Evolutionary conservation across 2,888 invertebrate species (phyloP), one percentile per base, ranked within the genome.

Genomic region (Marronus borbonicus): DNA sequence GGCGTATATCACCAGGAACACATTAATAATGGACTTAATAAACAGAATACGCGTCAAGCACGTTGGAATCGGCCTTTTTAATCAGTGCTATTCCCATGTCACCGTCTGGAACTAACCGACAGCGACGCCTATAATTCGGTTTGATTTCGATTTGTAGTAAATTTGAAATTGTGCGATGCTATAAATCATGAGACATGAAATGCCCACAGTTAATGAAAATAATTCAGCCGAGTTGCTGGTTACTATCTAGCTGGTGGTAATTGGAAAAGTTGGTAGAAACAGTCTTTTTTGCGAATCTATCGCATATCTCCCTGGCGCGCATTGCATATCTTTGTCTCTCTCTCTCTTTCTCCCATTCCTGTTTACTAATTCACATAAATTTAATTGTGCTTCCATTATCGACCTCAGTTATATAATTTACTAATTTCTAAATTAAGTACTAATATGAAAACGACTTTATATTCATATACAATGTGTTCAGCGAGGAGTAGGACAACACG

Each of bases 91-190:
- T 49, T 66, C 49, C 49, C 66, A 44, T 49, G 66, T 24, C 49
- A 49, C 66, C 66, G 20, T 17, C 66, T 49, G 8, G 20, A 20
- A 20, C 66, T 44, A 39, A 66, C 49, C 44, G 49, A 66, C 49
- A 49, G 66, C 20, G 49, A 44, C 20, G 31, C 66, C 24, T 17
- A 66, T 66, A 44, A 66, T 66, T 66, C 36, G 64, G 64, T 66
- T 66, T 66, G 44, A 66, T 66, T 66, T 66, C 65, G 65, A 66
- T 66, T 66, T 36, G 65, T 66, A 66, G 65, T 36, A 44, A 49
- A 49, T 66, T 66, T 8, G 49, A 49, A 65, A 66, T 2, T 44
- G 17, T 8, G 20, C 66, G 8, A 44, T 10, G 65, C 36, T 64
- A 31, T 64, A 64, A 64, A 64, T 64, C 14, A 64, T 12, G n/a